Evolutionary conservation across 2,888 invertebrate species (phyloP).

Genomic region (Ametastegia equiseti): DNA sequence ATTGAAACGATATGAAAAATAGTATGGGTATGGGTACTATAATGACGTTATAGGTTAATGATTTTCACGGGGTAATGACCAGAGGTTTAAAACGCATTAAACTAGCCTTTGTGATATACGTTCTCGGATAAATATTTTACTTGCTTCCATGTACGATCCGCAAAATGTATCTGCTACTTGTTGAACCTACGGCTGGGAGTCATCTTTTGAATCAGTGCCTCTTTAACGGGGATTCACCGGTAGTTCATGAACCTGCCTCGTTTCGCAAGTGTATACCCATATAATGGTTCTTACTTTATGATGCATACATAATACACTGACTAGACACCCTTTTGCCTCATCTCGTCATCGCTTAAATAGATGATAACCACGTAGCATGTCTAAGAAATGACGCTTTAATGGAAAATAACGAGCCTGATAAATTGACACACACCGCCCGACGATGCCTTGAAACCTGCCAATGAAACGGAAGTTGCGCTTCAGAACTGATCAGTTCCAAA

Average conservation of each 20-base stretch:
- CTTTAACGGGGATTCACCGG: conserved; percentile 36
- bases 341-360: conserved; percentile 38
- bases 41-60: background rate
- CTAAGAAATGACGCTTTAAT: conserved; percentile 22
- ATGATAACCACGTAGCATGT: conserved; percentile 34
- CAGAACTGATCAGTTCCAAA: background rate
- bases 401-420: conserved; percentile 30
- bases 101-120: background rate
- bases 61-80: conserved; percentile 5
- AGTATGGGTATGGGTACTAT: background rate
- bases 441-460: background rate
- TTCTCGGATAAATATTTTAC: conserved; percentile 34
- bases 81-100: background rate
- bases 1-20: conserved; percentile 30
- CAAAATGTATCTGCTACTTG: conserved; percentile 39
- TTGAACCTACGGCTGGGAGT: conserved; percentile 34
- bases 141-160: conserved; percentile 4
- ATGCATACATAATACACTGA: conserved; percentile 35
- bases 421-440: background rate
- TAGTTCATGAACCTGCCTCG: conserved; percentile 10
- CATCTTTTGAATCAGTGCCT: conserved; percentile 44
- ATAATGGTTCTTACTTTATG: conserved; percentile 29
- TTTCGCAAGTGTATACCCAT: conserved; percentile 7
- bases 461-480: background rate
- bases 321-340: conserved; percentile 29